Conservation (phyloP, 1,140 invertebrate species). For the Dendroctonus ponderosae region DNA sequence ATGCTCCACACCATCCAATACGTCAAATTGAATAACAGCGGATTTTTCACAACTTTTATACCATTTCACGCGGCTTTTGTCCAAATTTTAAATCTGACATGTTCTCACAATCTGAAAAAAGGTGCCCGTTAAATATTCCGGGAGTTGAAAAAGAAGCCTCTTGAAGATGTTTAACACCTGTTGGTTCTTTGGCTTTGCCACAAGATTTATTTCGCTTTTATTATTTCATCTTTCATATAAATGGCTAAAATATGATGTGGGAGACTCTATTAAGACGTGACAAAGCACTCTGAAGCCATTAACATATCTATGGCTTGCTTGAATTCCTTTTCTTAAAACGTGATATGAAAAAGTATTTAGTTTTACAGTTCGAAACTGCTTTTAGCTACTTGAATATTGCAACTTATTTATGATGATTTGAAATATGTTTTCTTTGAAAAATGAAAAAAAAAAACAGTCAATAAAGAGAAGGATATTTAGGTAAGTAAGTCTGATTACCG, state of each 20-base stretch:
- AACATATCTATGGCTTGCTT: too few species aligned
- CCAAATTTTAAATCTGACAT: slow-evolving; percentile 15
- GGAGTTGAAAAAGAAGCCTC: slow-evolving; percentile 14
- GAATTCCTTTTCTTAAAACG: too few species aligned
- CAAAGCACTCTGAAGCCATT: not conserved
- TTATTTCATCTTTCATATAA: slow-evolving; percentile 10
- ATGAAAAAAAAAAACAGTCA: too few species aligned
- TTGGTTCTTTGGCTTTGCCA: not conserved
- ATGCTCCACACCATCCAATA: slow-evolving; percentile 11
- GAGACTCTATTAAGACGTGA: slow-evolving; percentile 6
- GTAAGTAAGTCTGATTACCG: too few species aligned
- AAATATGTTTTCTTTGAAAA: too few species aligned
- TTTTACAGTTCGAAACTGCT: too few species aligned
- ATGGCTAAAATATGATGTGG: slow-evolving; percentile 21
- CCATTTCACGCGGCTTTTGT: slow-evolving; percentile 18
- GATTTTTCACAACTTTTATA: slow-evolving; percentile 9
- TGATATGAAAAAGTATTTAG: too few species aligned
- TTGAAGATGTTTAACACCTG: slow-evolving; percentile 12
- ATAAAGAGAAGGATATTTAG: too few species aligned
- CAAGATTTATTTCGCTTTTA: slow-evolving; percentile 11
- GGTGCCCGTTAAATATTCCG: slow-evolving; percentile 11
- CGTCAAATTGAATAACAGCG: slow-evolving; percentile 5
- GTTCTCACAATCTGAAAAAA: slow-evolving; percentile 13
- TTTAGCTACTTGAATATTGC: too few species aligned
- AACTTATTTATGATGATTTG: too few species aligned